phyloP scores from a whole-genome alignment of 1,140 invertebrate genomes.

The Wasmannia auropunctata region DNA sequence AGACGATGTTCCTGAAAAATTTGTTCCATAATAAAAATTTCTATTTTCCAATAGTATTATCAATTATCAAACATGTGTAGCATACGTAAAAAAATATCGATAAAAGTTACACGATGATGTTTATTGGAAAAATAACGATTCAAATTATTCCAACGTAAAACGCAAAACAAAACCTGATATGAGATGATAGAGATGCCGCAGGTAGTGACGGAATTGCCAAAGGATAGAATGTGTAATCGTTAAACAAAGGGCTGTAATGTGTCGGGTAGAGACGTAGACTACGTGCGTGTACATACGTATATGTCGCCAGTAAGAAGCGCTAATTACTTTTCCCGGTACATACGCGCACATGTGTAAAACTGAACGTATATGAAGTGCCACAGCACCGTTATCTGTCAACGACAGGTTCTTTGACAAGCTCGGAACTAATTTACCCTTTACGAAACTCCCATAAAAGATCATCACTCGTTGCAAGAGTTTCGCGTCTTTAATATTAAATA shows the following conservation, averaged over 20 bases:
- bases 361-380: neutral
- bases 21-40: neutral
- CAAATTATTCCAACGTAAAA: neutral
- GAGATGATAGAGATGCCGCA: neutral
- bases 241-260: constrained; percentile 20
- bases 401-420: neutral
- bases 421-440: neutral
- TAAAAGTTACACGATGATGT: no score
- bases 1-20: neutral
- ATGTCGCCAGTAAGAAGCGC: constrained; percentile 26
- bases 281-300: neutral
- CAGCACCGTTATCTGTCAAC: neutral
- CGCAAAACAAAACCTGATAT: neutral
- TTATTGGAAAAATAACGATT: neutral
- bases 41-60: neutral
- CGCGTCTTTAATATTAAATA: neutral
- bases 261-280: neutral
- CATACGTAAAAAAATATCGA: neutral
- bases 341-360: neutral
- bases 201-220: neutral
- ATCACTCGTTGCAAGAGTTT: neutral
- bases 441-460: constrained; percentile 8
- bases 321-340: constrained; percentile 61
- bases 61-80: neutral
- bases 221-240: constrained; percentile 10